These are phyloP conservation scores for Drosophila affinis DNA, from an alignment of 2,888 invertebrate genomes.

Conservation along the genomic window DNA sequence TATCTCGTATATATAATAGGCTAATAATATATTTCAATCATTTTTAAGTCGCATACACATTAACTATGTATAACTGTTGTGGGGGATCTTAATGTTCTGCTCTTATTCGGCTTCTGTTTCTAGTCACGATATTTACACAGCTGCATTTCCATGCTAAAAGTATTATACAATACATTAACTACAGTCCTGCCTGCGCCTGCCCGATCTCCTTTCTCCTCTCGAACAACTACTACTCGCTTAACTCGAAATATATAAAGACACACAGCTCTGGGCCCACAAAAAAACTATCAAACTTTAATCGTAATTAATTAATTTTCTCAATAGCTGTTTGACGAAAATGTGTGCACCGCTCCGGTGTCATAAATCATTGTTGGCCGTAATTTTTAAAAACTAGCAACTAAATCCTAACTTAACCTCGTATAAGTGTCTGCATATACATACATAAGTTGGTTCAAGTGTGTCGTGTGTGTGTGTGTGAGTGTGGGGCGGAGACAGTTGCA, in stretches of 20 bases:
- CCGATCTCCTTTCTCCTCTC: too few species aligned
- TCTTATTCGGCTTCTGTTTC: not conserved
- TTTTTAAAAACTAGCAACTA: slow-evolving; percentile 31
- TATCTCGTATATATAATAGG: slow-evolving; percentile 1
- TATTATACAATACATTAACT: slow-evolving; percentile 25
- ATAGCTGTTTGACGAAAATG: not conserved
- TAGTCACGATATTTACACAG: slow-evolving; percentile 37
- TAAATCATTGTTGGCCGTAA: slow-evolving; percentile 1
- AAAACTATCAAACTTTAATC: slow-evolving; percentile 4
- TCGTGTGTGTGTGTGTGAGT: slow-evolving; percentile 5
- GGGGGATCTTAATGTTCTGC: not conserved
- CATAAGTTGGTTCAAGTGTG: not conserved
- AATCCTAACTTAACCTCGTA: slow-evolving; percentile 19
- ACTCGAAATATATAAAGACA: slow-evolving; percentile 19
- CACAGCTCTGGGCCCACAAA: slow-evolving; percentile 33
- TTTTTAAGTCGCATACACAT: slow-evolving; percentile 6
- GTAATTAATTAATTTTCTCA: not conserved
- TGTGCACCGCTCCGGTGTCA: too few species aligned
- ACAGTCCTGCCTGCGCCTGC: not conserved
- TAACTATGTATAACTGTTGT: slow-evolving; percentile 4
- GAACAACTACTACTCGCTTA: slow-evolving; percentile 7
- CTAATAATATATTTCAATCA: slow-evolving; percentile 5
- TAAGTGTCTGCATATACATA: slow-evolving; percentile 11
- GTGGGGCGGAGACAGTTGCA: slow-evolving; percentile 2
- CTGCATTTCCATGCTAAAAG: slow-evolving; percentile 23